Percentiles rank a stretch among this genome's conserved stretches.
Conservation (phyloP, 2,888 invertebrate species). For the Drosophila stalkeri region DNA sequence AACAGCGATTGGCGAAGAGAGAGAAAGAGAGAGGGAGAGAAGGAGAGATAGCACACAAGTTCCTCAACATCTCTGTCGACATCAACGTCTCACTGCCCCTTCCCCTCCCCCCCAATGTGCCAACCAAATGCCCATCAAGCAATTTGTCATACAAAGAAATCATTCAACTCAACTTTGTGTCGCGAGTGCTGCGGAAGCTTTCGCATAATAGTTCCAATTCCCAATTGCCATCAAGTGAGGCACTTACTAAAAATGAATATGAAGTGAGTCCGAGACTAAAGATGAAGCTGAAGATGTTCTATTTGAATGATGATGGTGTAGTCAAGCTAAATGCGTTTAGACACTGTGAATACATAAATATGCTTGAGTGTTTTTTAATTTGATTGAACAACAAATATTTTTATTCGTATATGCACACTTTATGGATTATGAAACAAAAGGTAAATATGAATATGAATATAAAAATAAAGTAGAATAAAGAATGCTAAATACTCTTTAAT, state of each 20-base stretch:
- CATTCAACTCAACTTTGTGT: slow-evolving; percentile 51
- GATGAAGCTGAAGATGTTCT: neutral
- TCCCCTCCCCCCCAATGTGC: neutral
- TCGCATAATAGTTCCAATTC: slow-evolving; percentile 41
- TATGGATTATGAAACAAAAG: slow-evolving; percentile 1
- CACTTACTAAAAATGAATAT: slow-evolving; percentile 21
- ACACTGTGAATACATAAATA: neutral
- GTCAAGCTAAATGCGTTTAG: neutral
- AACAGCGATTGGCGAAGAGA: slow-evolving; percentile 20
- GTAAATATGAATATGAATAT: neutral
- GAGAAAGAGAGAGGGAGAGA: neutral
- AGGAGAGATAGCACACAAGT: slow-evolving; percentile 12
- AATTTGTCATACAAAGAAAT: slow-evolving; percentile 79
- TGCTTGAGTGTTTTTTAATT: neutral
- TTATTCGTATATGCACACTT: neutral
- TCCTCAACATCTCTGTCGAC: slow-evolving; percentile 25
- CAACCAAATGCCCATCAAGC: slow-evolving; percentile 19
- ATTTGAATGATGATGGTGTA: neutral
- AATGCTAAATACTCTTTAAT: neutral
- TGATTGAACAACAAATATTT: neutral
- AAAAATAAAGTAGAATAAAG: too few relatives aligned
- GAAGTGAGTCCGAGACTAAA: slow-evolving; percentile 10
- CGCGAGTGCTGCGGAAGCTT: slow-evolving; percentile 50
- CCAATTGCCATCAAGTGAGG: slow-evolving; percentile 44
- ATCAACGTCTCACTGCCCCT: neutral